A percentile compares a stretch with the other conserved stretches of the same genome.
Conservation (phyloP, 2,113 vertebrate species). For the Felis catus region F.catus_Fca126_mat1.0 CM031424.1:68612501-68613000, state of each 20-base stretch:
- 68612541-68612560: neutral
- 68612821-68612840: neutral
- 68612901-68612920: neutral
- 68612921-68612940: conserved; percentile 43
- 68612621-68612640: neutral
- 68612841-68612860: neutral
- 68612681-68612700: neutral
- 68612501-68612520: neutral
- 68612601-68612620: neutral
- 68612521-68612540: neutral
- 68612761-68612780: neutral
- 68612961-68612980: neutral
- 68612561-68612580: neutral
- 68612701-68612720: neutral
- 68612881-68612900: neutral
- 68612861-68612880: neutral
- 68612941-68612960: conserved; percentile 20
- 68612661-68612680: neutral
- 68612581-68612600: neutral
- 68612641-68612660: neutral
- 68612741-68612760: neutral
- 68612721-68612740: neutral
- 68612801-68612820: neutral
- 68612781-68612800: neutral
- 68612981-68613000: neutral